A percentile compares a stretch with the other conserved stretches of the same genome.
Evolutionary conservation across 2,888 invertebrate species (phyloP).

Genomic region (Archips crataeganus): DNA sequence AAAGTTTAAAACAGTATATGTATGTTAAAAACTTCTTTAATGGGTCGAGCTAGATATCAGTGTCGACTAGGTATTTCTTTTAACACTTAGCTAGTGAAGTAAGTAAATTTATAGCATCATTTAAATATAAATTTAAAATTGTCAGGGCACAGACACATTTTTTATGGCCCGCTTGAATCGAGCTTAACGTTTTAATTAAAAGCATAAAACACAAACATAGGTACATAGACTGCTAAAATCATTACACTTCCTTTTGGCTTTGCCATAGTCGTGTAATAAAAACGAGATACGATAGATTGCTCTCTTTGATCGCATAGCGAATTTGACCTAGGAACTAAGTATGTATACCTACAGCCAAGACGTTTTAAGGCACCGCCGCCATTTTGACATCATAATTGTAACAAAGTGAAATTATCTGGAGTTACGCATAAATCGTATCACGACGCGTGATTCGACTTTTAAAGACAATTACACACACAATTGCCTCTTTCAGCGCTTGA

Average conservation of each 20-base stretch:
- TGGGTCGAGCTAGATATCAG: no score
- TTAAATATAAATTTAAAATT: constrained; percentile 1
- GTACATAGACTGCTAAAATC: no score
- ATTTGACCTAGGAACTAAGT: constrained; percentile 3
- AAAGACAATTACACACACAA: constrained; percentile 28
- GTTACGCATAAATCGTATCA: constrained; percentile 9
- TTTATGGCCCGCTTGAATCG: not conserved
- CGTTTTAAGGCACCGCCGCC: not conserved
- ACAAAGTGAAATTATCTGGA: not conserved
- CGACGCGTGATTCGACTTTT: constrained; percentile 27
- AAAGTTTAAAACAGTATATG: no score
- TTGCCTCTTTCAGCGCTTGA: constrained; percentile 22
- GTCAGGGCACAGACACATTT: constrained; percentile 12
- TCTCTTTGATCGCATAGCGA: constrained; percentile 14
- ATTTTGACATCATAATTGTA: not conserved
- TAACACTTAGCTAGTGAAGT: no score
- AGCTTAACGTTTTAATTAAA: constrained; percentile 26
- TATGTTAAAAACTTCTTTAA: no score
- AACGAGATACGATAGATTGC: not conserved
- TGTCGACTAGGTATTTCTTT: no score
- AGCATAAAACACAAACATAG: not conserved
- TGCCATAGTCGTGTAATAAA: not conserved
- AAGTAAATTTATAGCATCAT: not conserved
- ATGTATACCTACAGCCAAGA: not conserved
- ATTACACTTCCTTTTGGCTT: no score